These are phyloP conservation scores for Diadromus collaris DNA, from an alignment of 2,888 invertebrate genomes.

Conservation along the genomic window DNA sequence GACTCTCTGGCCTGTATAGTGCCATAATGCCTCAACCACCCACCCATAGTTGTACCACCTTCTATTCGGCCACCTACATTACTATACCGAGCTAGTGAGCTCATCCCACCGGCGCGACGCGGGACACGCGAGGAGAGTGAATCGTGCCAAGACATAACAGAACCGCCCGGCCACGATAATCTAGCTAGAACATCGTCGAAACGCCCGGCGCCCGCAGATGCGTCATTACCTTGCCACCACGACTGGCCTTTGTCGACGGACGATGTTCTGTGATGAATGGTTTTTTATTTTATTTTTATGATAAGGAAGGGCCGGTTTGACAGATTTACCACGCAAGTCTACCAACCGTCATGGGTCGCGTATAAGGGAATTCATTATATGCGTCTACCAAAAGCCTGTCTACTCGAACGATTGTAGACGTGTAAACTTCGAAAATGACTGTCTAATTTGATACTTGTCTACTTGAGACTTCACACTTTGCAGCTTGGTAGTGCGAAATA, in stretches of 20 bases:
- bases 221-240: not conserved
- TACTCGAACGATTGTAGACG: no score
- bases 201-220: not conserved
- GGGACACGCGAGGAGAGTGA: not conserved
- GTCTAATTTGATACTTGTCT: no score
- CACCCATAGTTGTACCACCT: not conserved
- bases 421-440: no score
- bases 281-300: no score
- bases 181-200: constrained; percentile 1
- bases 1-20: not conserved
- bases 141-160: constrained; percentile 32
- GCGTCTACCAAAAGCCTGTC: no score
- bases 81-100: constrained; percentile 69
- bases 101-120: constrained; percentile 30
- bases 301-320: no score
- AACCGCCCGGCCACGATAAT: not conserved
- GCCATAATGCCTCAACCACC: not conserved
- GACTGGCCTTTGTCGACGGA: not conserved
- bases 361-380: no score
- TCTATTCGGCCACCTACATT: constrained; percentile 65
- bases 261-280: no score
- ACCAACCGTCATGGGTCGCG: no score
- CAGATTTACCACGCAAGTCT: no score
- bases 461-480: no score
- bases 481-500: no score